Base-by-base conservation (phyloP, 1,140 invertebrate genomes). In the Dreissena rostriformis region DNA sequence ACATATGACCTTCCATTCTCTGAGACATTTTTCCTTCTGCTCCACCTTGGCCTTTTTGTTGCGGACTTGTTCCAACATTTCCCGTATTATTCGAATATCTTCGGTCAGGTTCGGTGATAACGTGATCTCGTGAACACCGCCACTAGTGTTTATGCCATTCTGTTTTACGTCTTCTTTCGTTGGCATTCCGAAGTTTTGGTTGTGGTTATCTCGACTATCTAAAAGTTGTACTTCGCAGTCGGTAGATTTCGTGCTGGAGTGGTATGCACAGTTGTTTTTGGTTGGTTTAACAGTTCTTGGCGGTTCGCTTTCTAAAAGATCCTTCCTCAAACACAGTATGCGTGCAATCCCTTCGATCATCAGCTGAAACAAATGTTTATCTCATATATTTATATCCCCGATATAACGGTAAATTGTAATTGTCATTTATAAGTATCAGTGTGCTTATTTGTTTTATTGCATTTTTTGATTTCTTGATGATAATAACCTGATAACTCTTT, bases 1-100 rank as follows among this genome's bases (percentile, higher is more conserved):
- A 11, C 92, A 92, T 10, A 94, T 91, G 19, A 92, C 86, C 68
- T 91, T 87, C 93, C 93, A 94, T 81, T 94, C 93, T 61, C 86
- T 75, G 14, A 89, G 67, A 14, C 86, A 86, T 82, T 87, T 85
- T 51, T 91, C 89, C 55, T 86, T 86, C 19, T 88, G 73, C 52
- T 91, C 91, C 29, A 78, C 84, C 28, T 87, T 79, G 12, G 52
- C 65, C 55, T 81, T 67, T 73, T 87, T 87, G 12, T 90, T 88
- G 22, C 87, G 75, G 77, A 88, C 76, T 22, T 86, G 82, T 72
- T 88, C 86, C 28, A 92, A 63, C 28, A 89, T 85, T n/a, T 87
- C 85, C 77, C 87, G 75, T 55, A 92, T 92, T 52, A 86, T 81
- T 66, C 84, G 84, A 28, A 92, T 88, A 51, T 92, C 91, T n/a